These are phyloP conservation scores for Strix uralensis DNA, from an alignment of 2,113 vertebrate genomes.

Conservation along the genomic window DNA sequence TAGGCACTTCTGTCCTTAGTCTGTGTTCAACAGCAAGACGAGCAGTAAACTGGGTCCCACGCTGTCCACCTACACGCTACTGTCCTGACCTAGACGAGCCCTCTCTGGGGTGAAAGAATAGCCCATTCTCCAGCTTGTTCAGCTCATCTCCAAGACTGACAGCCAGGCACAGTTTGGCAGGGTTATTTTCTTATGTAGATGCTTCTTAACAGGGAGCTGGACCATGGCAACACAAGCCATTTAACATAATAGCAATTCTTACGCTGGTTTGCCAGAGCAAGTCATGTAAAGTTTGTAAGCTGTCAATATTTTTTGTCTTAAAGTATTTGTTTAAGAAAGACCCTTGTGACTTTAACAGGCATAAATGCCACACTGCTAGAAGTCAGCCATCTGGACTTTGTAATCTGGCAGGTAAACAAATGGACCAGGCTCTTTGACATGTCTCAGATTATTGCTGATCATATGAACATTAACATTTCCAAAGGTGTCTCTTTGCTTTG, in stretches of 20 bases:
- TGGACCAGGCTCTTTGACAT: background rate
- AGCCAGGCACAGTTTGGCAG: background rate
- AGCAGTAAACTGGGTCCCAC: background rate
- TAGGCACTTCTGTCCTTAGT: background rate
- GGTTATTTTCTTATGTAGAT: background rate
- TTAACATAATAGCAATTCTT: background rate
- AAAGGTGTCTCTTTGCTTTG: conserved; percentile 43
- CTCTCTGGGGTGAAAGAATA: background rate
- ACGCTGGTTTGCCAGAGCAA: background rate
- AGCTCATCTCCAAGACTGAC: background rate
- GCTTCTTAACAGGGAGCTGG: background rate
- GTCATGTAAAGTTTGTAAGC: background rate
- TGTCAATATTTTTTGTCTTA: background rate
- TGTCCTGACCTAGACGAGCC: background rate
- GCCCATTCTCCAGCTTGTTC: background rate
- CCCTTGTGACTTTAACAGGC: background rate
- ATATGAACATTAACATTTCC: conserved; percentile 38
- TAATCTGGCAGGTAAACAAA: conserved; percentile 50
- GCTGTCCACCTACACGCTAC: background rate
- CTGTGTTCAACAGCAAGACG: background rate
- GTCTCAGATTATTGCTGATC: conserved; percentile 45
- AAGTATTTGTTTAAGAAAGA: conserved; percentile 19
- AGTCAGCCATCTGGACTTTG: conserved; percentile 39
- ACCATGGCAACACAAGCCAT: background rate
- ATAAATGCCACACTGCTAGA: background rate